A percentile compares a stretch with the other conserved stretches of the same genome.
Evolutionary conservation across 2,797 vertebrate species (phyloP).

Genomic region (Danionella dracula): DNA sequence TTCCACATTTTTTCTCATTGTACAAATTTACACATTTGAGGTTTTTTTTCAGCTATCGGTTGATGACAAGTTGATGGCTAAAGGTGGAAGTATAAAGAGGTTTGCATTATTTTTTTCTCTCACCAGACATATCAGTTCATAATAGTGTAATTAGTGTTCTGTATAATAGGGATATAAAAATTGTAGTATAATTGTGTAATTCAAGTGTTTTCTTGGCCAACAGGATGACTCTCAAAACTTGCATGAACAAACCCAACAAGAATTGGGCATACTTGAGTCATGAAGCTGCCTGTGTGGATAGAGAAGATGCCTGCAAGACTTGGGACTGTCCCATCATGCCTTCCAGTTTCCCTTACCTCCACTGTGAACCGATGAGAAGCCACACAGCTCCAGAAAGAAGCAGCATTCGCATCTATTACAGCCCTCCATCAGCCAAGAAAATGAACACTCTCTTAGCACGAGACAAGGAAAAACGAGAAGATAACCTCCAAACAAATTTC

Average conservation of each 20-base stretch:
- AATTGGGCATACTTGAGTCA: slow-evolving; percentile 77
- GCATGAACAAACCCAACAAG: slow-evolving; percentile 55
- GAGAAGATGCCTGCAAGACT: slow-evolving; percentile 63
- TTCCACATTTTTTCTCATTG: no score
- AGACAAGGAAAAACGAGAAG: slow-evolving; percentile 64
- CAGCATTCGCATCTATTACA: slow-evolving; percentile 87
- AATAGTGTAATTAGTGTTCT: no score
- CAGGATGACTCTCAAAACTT: slow-evolving; percentile 23
- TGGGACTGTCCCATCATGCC: slow-evolving; percentile 78
- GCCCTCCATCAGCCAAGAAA: slow-evolving; percentile 83
- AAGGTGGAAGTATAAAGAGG: slow-evolving; percentile 72
- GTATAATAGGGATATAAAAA: slow-evolving; percentile 10
- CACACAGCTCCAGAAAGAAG: slow-evolving; percentile 91
- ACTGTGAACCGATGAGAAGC: slow-evolving; percentile 77
- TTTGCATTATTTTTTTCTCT: no score
- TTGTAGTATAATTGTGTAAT: background rate
- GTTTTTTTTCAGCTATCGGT: no score
- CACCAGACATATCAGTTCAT: no score
- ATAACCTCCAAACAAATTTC: slow-evolving; percentile 57
- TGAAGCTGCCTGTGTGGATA: slow-evolving; percentile 71
- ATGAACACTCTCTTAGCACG: slow-evolving; percentile 51
- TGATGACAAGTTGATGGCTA: slow-evolving; percentile 70
- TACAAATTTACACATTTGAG: no score
- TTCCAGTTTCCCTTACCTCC: slow-evolving; percentile 69
- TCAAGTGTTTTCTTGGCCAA: slow-evolving; percentile 36